Evolutionary conservation across 2,888 invertebrate species (phyloP), one percentile per base, ranked within the genome.

Genomic region (Rotaria sp.): DNA sequence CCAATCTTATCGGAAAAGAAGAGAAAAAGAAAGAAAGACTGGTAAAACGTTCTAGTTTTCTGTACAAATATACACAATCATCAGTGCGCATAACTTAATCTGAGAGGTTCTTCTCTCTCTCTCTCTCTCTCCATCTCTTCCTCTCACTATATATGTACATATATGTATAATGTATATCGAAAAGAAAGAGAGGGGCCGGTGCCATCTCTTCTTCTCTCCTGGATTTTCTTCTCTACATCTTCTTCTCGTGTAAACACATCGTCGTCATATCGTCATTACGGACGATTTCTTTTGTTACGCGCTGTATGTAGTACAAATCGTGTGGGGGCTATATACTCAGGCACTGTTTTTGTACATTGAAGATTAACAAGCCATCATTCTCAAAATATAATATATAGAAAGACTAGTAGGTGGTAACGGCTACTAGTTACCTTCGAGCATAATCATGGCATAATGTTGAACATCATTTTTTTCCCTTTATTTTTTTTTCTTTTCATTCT

Each of bases 241-340:
- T 67, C 67, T 35, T 67, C 35, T 67, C 35, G 21, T 67, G 67
- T 67, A 67, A 4, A 18, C 50, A 45, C 45, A 67, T 59, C 57
- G n/a, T 59, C 57, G 26, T 59, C 57, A 59, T 50, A 50, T 67
- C 67, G 35, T 67, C 35, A 67, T 67, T 38, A 67, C 67, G 35
- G 67, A 35, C 67, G 67, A 67, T 67, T 67, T 67, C 67, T 67
- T 67, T 67, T 67, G 67, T 67, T 67, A 67, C 67, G 15, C 67
- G 67, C 11, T 67, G 26, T 67, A 35, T 38, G 35, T 67, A 35
- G 67, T 67, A 67, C 5, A 67, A 67, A 21, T 67, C 8, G 67
- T 35, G 18, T 38, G 10, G 35, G 30, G 67, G 35, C 35, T 15
- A 38, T 67, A 35, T 67, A 35, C 35, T 67, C 35, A 3, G 67